A percentile compares a stretch with the other conserved stretches of the same genome.
Evolutionary conservation across 2,797 vertebrate species (phyloP).

Genomic region (Aviceda cuculoides): DNA sequence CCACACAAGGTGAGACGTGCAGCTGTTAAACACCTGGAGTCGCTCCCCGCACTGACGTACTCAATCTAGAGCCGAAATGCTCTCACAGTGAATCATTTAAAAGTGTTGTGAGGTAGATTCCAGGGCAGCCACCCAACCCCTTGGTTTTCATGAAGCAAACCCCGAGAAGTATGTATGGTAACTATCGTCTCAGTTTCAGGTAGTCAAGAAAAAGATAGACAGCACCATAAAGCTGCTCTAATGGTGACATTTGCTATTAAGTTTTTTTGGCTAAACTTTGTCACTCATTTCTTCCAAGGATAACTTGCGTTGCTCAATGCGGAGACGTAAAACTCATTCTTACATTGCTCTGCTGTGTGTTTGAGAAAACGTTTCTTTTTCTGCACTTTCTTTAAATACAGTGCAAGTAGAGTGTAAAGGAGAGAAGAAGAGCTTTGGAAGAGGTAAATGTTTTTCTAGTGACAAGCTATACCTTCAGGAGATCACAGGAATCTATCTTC

Average conservation of each 20-base stretch:
- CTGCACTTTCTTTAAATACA: too few relatives aligned
- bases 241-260: fast-evolving
- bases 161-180: fast-evolving
- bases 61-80: fast-evolving
- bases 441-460: neutral
- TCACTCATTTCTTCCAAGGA: too few relatives aligned
- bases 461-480: neutral
- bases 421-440: neutral
- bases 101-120: fast-evolving
- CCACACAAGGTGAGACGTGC: fast-evolving
- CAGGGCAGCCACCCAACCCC: too few relatives aligned
- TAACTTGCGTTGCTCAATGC: fast-evolving
- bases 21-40: fast-evolving
- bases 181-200: fast-evolving
- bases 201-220: neutral
- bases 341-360: too few relatives aligned
- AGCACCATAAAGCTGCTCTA: neutral
- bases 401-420: fast-evolving
- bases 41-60: fast-evolving
- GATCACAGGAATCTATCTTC: neutral
- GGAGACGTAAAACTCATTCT: fast-evolving
- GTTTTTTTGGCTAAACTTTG: neutral
- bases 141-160: fast-evolving
- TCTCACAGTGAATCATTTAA: fast-evolving
- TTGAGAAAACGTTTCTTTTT: neutral